Base-by-base conservation (phyloP, 2,797 vertebrate species). In the Luscinia luscinia region DNA sequence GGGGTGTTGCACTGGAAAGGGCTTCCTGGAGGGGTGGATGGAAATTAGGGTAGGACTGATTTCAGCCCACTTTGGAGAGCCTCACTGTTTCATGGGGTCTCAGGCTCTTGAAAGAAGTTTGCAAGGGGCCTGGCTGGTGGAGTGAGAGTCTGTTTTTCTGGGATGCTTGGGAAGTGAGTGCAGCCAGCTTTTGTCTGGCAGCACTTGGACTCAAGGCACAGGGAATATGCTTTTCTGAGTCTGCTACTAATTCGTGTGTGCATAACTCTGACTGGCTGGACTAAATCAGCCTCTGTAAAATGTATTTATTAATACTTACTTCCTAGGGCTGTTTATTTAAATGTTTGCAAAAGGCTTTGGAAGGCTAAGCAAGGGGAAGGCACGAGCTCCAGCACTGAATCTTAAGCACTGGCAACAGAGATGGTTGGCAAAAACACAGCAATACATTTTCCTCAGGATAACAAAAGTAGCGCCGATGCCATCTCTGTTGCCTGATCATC, bases 231-330 rank as follows among this genome's bases (percentile, higher is more conserved):
- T 93, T 94, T 93, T 90, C 85, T 46, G 83, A 93, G 95, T 62
- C 94, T 96, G 95, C 93, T 93, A 67, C 89, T 96, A 97, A 96
- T 97, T 94, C 54, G 40, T 95, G 90, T 93, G 87, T 95, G 93
- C 85, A 82, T 95, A 95, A 96, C 94, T 96, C 87, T 85, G 82
- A 94, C 89, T 93, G 93, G 85, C 94, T 94, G 93, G 93, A 94
- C 94, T 96, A 94, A 94, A 96, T 84, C n/a, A 62, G 90, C 91
- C 93, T 94, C 89, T 96, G 94, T 94, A 94, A 96, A 96, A 97
- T 94, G 95, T 94, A 88, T 95, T 96, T 96, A 97, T 95, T 97
- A 97, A 95, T 97, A 96, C 94, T 93, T 95, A 94, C 93, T 96
- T 97, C 94, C 95, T 93, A 94, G 83, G 94, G 87, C 93, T 96